A percentile compares a stretch with the other conserved stretches of the same genome.
These are phyloP conservation scores for Choreutis nemorana DNA, from an alignment of 2,888 invertebrate genomes.

Conservation along the genomic window DNA sequence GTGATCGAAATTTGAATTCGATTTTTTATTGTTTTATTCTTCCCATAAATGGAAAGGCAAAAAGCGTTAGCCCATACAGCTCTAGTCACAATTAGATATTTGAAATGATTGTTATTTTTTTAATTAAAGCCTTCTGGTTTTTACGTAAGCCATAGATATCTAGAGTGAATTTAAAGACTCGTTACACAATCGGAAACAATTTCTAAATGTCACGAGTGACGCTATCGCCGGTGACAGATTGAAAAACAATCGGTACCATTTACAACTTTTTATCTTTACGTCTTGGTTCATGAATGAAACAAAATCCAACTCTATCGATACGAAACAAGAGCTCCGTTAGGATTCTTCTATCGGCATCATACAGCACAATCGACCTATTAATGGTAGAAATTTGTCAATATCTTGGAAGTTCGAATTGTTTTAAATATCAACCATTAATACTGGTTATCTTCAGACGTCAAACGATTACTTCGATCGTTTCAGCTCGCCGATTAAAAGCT, in stretches of 20 bases:
- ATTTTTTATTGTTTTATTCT: no score
- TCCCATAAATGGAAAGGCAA: background rate
- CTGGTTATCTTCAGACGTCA: constrained; percentile 40
- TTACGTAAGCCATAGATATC: background rate
- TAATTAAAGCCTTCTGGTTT: background rate
- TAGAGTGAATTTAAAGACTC: background rate
- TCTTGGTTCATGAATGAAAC: no score
- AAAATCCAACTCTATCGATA: no score
- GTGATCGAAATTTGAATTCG: no score
- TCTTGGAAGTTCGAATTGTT: constrained; percentile 32
- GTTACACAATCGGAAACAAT: constrained; percentile 3
- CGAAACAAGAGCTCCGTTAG: constrained; percentile 23
- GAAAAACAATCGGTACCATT: constrained; percentile 30
- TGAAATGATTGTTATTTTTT: constrained; percentile 4
- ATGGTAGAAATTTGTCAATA: constrained; percentile 54
- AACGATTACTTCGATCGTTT: constrained; percentile 42
- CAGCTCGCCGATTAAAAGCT: constrained; percentile 52
- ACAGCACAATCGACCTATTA: constrained; percentile 24
- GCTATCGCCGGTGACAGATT: constrained; percentile 20
- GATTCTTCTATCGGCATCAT: no score
- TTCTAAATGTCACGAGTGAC: constrained; percentile 18
- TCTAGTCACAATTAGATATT: constrained; percentile 2
- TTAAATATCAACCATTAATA: constrained; percentile 25
- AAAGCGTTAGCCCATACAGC: background rate
- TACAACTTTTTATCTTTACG: no score